phyloP scores from a whole-genome alignment of 2,797 vertebrate genomes.

The Diglossa cyanea region DNA sequence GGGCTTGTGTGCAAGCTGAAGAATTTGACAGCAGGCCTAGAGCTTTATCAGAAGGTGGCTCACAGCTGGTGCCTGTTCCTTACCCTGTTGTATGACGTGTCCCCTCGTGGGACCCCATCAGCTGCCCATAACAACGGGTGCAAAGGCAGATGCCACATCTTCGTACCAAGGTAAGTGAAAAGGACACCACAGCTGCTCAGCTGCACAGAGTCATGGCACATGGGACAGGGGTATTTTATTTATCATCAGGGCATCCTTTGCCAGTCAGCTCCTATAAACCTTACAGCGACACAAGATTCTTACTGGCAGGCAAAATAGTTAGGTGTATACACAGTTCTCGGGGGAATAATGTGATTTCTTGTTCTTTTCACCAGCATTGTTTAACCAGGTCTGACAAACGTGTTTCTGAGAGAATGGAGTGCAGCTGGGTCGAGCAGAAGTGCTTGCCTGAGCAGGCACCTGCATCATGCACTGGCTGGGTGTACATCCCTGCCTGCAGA shows the following conservation, averaged over 20 bases:
- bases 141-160: background rate
- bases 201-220: background rate
- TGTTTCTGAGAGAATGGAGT: background rate
- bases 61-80: background rate
- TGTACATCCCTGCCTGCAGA: background rate
- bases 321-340: background rate
- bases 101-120: background rate
- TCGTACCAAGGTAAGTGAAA: background rate
- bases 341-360: background rate
- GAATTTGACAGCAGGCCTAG: background rate
- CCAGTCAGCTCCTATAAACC: slow-evolving; percentile 51
- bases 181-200: background rate
- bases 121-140: background rate
- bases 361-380: background rate
- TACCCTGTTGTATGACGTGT: rapidly evolving
- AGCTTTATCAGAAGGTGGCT: background rate
- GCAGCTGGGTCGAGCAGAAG: background rate
- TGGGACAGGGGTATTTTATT: background rate
- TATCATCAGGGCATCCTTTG: slow-evolving; percentile 14
- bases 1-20: background rate
- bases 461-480: background rate
- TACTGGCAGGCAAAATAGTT: slow-evolving; percentile 54
- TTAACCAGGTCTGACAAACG: slow-evolving; percentile 31
- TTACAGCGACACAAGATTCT: slow-evolving; percentile 51
- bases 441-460: background rate